Evolutionary conservation across 2,113 vertebrate species (phyloP).

Genomic region (Coracopsis vasa): DNA sequence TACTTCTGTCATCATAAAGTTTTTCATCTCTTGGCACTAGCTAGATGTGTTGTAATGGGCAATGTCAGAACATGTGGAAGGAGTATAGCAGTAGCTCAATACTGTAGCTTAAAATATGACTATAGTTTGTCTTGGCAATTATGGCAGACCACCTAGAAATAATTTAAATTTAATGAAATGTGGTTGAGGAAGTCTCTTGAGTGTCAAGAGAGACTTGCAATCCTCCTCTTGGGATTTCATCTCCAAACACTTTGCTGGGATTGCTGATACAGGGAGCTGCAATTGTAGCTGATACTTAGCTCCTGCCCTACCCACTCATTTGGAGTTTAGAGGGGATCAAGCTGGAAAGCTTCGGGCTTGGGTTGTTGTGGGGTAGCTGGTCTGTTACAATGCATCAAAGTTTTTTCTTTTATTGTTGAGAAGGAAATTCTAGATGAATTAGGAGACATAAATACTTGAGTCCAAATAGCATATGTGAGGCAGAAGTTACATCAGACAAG

Average conservation of each 20-base stretch:
- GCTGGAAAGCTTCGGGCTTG: not conserved
- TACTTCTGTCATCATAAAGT: not conserved
- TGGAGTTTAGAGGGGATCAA: not conserved
- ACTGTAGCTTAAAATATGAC: not conserved
- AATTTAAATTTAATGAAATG: not conserved
- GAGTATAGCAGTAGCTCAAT: not conserved
- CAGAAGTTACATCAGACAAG: not conserved
- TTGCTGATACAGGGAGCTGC: not conserved
- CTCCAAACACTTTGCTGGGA: not conserved
- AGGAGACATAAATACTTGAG: not conserved
- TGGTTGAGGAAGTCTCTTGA: not conserved
- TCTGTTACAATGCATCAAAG: not conserved
- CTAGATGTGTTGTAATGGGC: not conserved
- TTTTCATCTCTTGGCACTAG: not conserved
- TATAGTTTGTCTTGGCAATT: not conserved
- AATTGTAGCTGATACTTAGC: not conserved
- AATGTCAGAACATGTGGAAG: not conserved
- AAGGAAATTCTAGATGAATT: not conserved
- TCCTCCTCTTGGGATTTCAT: not conserved
- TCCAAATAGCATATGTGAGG: not conserved
- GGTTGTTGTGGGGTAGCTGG: not conserved
- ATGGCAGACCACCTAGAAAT: not conserved
- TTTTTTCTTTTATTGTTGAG: not conserved
- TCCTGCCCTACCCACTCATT: not conserved
- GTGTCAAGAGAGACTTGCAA: not conserved